Evolutionary conservation across 2,797 vertebrate genomes (phyloP), one percentile per base, ranked within the genome.

Genomic region (Sebastes taczanowskii): DNA sequence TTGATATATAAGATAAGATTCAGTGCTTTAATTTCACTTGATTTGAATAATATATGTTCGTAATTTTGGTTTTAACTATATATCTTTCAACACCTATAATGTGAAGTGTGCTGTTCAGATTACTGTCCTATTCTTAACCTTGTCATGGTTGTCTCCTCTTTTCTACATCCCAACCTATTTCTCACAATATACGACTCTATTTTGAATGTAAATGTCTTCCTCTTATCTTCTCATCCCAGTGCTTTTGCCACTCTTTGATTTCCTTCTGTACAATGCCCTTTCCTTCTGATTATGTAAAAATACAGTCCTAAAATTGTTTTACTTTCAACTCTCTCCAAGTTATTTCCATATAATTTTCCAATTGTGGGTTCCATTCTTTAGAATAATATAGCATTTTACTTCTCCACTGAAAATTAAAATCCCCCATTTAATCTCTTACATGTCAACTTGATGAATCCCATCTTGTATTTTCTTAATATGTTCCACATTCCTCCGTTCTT

Each of bases 11-110:
- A 46, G 42, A 46, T 46, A 16, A 46, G 42, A 46, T 46, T 46
- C 42, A 46, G 42, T 46, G 42, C 14, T 0, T 0, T 42, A 42
- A 42, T 46, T 46, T 16, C 7, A 7, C 42, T 18, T 46, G 42
- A 46, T 18, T 46, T 46, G 42, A 46, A 46, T 16, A 42, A 42
- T 18, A 46, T 46, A 18, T 46, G 42, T 16, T 46, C 6, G 6
- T 46, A 46, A 46, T 46, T 46, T 46, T 7, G 42, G 14, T 18
- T 46, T 46, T 18, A 16, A 18, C 38, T 16, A 42, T 14, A 14
- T 42, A 42, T 42, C 42, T 46, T 46, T 46, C 42, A 46, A 46
- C 42, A 0, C 6, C 7, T 18, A 1, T 46, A 16, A 7, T 63
- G 61, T 63, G 32, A 23, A 38, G 14, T 38, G 7, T 64, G 22